These are phyloP conservation scores for Xiphorhynchus erythropygius DNA, from an alignment of 2,797 vertebrate genomes.

Conservation along the genomic window DNA sequence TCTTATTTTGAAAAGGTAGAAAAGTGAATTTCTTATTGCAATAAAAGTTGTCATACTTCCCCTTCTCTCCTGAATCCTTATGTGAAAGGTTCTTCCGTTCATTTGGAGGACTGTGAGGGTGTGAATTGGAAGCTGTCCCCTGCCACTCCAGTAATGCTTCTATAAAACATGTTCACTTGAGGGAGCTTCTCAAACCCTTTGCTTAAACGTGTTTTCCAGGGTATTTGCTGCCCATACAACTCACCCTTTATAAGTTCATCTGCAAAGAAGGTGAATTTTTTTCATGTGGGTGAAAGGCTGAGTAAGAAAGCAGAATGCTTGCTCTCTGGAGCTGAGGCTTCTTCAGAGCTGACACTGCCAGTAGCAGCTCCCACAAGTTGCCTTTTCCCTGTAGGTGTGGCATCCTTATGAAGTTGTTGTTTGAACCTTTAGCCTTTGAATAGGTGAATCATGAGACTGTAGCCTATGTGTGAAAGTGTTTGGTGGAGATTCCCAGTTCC, in stretches of 20 bases:
- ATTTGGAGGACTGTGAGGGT: not conserved
- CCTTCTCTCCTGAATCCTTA: not conserved
- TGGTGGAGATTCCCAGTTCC: not conserved
- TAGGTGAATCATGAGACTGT: not conserved
- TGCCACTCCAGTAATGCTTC: not conserved
- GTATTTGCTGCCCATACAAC: not conserved
- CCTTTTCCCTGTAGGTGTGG: not conserved
- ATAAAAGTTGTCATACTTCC: not conserved
- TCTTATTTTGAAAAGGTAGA: not conserved
- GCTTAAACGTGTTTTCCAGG: not conserved
- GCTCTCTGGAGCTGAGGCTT: not conserved
- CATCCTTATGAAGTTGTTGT: not conserved
- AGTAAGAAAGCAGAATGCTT: not conserved
- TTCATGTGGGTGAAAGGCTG: not conserved
- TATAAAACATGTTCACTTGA: not conserved
- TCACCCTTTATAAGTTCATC: not conserved
- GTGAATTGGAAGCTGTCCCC: not conserved
- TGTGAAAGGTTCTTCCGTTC: not conserved
- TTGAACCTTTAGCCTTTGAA: not conserved
- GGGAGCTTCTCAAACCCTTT: not conserved
- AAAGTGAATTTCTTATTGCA: not conserved
- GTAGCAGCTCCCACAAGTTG: rapidly evolving
- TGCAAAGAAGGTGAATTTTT: not conserved
- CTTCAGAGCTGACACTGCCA: not conserved
- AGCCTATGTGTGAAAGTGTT: not conserved